Evolutionary conservation across 2,797 vertebrate species (phyloP).

Genomic region (Malacoctenus gilli): DNA sequence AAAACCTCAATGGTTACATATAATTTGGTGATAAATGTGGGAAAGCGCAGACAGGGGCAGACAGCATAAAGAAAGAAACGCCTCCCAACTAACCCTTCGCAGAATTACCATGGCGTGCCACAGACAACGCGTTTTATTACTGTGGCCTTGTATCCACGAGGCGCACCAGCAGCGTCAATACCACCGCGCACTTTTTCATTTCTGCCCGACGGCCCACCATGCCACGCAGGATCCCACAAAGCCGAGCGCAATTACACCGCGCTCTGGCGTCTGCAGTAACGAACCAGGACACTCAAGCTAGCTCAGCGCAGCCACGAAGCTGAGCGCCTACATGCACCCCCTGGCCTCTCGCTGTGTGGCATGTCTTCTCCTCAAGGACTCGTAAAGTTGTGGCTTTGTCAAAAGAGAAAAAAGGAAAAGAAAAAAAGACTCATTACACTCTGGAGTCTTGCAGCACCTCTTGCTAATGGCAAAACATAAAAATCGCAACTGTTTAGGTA

Average conservation of each 20-base stretch:
- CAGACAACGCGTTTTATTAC: slow-evolving; percentile 46
- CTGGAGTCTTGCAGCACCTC: slow-evolving; percentile 67
- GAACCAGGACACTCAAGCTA: slow-evolving; percentile 60
- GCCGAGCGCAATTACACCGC: slow-evolving; percentile 64
- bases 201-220: slow-evolving; percentile 47
- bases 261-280: slow-evolving; percentile 66
- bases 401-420: no score
- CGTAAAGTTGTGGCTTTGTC: slow-evolving; percentile 66
- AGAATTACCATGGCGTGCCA: slow-evolving; percentile 25
- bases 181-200: slow-evolving; percentile 28
- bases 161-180: slow-evolving; percentile 4
- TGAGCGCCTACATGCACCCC: slow-evolving; percentile 25
- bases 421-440: slow-evolving; percentile 59
- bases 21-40: slow-evolving; percentile 58
- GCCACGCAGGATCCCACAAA: slow-evolving; percentile 71
- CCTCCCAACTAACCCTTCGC: slow-evolving; percentile 47
- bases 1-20: slow-evolving; percentile 49
- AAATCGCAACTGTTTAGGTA: slow-evolving; percentile 40
- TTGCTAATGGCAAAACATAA: slow-evolving; percentile 59
- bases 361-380: slow-evolving; percentile 54
- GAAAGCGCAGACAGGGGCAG: slow-evolving; percentile 40
- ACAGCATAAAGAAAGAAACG: slow-evolving; percentile 42
- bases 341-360: slow-evolving; percentile 64
- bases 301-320: slow-evolving; percentile 27
- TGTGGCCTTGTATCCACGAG: slow-evolving; percentile 16